Conservation (phyloP, 2,113 vertebrate species). For the Lampris incognitus region DNA sequence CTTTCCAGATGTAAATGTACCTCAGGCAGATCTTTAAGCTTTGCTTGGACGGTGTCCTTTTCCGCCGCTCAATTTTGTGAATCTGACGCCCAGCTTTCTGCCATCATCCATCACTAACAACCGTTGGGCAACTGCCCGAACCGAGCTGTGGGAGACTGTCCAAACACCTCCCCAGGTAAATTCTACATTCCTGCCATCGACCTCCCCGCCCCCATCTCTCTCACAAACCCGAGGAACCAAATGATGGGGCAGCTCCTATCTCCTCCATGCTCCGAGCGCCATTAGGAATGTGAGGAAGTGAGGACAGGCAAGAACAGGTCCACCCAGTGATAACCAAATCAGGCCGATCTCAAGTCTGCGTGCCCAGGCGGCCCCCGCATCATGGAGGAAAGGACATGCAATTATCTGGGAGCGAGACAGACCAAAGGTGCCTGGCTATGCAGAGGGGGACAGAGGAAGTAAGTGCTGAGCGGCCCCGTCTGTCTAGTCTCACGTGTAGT, state of each 20-base stretch:
- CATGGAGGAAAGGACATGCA: neutral
- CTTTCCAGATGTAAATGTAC: too few species aligned
- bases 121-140: neutral
- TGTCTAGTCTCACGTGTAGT: too few species aligned
- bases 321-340: slow-evolving; percentile 26
- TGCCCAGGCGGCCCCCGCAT: slow-evolving; percentile 34
- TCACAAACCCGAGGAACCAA: neutral
- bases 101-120: too few species aligned
- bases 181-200: neutral
- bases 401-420: neutral
- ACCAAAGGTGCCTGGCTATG: neutral
- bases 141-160: neutral
- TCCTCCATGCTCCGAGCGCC: neutral
- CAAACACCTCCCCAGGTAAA: neutral
- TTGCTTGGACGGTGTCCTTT: neutral
- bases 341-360: slow-evolving; percentile 13
- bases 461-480: too few species aligned
- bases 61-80: too few species aligned
- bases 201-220: neutral
- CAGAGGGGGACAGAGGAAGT: neutral
- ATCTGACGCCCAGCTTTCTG: too few species aligned
- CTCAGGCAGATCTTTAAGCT: too few species aligned
- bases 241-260: neutral
- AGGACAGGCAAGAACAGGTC: slow-evolving; percentile 3
- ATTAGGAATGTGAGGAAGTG: slow-evolving; percentile 40